Conservation (phyloP, 1,140 invertebrate species). For the Macrocentrus cingulum region DNA sequence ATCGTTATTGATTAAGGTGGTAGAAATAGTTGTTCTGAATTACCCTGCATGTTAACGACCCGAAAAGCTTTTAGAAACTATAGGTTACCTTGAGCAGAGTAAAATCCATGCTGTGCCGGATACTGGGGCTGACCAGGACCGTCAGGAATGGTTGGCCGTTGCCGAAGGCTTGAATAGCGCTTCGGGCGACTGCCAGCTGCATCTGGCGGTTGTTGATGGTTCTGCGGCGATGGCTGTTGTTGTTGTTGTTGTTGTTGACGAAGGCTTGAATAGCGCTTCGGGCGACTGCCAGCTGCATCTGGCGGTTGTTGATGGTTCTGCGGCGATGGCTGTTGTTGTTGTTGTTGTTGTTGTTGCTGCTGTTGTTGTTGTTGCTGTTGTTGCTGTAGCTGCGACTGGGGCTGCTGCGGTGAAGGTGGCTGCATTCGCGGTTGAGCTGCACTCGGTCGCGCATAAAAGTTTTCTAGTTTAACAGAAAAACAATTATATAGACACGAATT, state of each 20-base stretch:
- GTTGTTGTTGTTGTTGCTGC: slow-evolving; percentile 60
- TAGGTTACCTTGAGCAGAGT: slow-evolving; percentile 50
- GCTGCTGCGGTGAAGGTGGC: slow-evolving; percentile 45
- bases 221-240: slow-evolving; percentile 32
- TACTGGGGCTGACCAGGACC: slow-evolving; percentile 49
- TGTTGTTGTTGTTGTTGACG: slow-evolving; percentile 62
- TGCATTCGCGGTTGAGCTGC: slow-evolving; percentile 59
- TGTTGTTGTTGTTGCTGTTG: slow-evolving; percentile 44
- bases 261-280: slow-evolving; percentile 77
- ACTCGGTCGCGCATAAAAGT: slow-evolving; percentile 51
- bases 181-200: slow-evolving; percentile 65
- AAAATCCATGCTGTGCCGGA: slow-evolving; percentile 41
- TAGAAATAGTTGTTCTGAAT: background rate
- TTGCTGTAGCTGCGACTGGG: slow-evolving; percentile 39
- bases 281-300: slow-evolving; percentile 57
- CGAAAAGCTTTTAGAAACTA: too few relatives aligned
- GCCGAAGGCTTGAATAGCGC: slow-evolving; percentile 74
- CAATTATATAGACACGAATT: background rate
- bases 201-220: slow-evolving; percentile 43
- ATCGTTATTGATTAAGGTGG: background rate
- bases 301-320: slow-evolving; percentile 39
- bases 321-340: slow-evolving; percentile 31
- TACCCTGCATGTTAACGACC: too few relatives aligned
- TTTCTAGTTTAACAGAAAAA: slow-evolving; percentile 39
- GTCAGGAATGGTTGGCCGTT: slow-evolving; percentile 59